Evolutionary conservation across 1,140 invertebrate species (phyloP).

Genomic region (Drosophila bifasciata): DNA sequence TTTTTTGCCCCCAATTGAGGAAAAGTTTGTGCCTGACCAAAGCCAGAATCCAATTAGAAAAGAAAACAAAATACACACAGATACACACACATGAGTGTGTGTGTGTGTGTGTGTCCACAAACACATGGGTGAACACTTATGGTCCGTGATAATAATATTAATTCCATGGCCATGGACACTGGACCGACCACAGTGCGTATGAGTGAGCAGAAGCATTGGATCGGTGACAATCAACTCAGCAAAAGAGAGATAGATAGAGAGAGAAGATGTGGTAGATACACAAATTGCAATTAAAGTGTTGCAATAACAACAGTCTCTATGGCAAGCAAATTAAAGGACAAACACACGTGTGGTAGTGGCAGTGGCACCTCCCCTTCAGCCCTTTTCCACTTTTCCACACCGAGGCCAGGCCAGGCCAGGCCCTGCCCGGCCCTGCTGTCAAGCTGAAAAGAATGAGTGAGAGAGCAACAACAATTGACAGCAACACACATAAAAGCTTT

Average conservation of each 20-base stretch:
- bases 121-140: constrained; percentile 30
- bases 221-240: not conserved
- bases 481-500: constrained; percentile 81
- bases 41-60: constrained; percentile 42
- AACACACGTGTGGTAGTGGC: constrained; percentile 32
- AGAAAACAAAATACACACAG: constrained; percentile 9
- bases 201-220: constrained; percentile 16
- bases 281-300: constrained; percentile 65
- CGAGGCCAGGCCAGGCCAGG: too few relatives aligned
- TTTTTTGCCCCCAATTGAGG: not conserved
- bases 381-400: too few relatives aligned
- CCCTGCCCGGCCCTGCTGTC: not conserved
- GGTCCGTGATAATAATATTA: constrained; percentile 46
- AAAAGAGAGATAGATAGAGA: not conserved
- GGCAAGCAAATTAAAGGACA: constrained; percentile 51
- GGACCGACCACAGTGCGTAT: constrained; percentile 56
- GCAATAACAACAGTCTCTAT: constrained; percentile 51
- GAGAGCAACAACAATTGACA: constrained; percentile 65
- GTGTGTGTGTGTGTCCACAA: not conserved
- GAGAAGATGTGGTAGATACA: constrained; percentile 5
- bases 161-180: constrained; percentile 25
- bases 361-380: not conserved
- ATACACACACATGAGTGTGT: not conserved
- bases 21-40: not conserved
- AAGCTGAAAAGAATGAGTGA: constrained; percentile 7